A percentile compares a stretch with the other conserved stretches of the same genome.
Evolutionary conservation across 2,888 invertebrate species (phyloP).

Genomic region (Cantharis rufa): DNA sequence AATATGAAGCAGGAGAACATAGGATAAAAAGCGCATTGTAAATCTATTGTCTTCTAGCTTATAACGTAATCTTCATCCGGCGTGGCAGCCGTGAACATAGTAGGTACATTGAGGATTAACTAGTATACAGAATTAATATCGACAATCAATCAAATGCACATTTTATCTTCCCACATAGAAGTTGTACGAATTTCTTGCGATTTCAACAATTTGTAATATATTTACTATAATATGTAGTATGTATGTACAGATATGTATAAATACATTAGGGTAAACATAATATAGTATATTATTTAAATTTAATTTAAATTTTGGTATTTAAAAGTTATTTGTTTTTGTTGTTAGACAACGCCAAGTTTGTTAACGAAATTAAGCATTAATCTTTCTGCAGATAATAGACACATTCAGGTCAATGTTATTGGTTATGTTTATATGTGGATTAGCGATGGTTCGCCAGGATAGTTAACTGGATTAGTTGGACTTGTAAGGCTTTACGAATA

Average conservation of each 20-base stretch:
- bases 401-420: slow-evolving; percentile 13
- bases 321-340: too few species aligned
- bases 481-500: slow-evolving; percentile 21
- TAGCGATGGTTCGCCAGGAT: background rate
- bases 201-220: background rate
- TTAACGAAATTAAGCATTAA: background rate
- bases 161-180: background rate
- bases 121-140: background rate
- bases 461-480: slow-evolving; percentile 22
- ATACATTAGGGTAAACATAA: too few species aligned
- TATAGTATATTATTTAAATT: too few species aligned
- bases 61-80: background rate
- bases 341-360: background rate
- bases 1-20: background rate
- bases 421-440: slow-evolving; percentile 7
- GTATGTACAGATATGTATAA: background rate
- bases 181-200: background rate
- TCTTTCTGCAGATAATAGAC: background rate
- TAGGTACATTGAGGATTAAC: background rate
- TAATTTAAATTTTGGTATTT: background rate
- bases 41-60: background rate
- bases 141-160: background rate
- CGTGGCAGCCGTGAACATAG: background rate
- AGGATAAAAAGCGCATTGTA: background rate
- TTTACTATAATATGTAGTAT: background rate